Evolutionary conservation across 1,140 invertebrate genomes (phyloP).

Genomic region (Pteromalus puparum): DNA sequence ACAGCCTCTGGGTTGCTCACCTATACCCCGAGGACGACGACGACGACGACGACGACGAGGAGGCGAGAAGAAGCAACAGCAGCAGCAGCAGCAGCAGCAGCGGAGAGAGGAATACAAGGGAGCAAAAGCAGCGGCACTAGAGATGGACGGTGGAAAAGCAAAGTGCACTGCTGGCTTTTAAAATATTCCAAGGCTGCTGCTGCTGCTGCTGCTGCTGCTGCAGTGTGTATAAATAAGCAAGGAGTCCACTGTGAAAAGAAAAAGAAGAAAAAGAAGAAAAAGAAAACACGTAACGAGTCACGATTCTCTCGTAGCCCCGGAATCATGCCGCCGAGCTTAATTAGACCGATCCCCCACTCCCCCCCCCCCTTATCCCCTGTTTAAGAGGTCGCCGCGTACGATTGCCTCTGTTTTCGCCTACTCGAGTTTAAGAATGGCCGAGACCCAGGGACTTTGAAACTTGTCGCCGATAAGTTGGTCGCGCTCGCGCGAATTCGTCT

Average conservation of each 20-base stretch:
- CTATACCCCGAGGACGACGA: constrained; percentile 24
- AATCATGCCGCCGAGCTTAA: constrained; percentile 38
- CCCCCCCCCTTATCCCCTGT: background rate
- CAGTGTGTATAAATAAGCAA: constrained; percentile 17
- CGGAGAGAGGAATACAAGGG: too few relatives aligned
- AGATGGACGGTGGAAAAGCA: constrained; percentile 12
- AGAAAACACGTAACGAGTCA: constrained; percentile 6
- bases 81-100: background rate
- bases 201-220: background rate
- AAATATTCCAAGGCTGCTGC: constrained; percentile 35
- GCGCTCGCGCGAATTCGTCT: background rate
- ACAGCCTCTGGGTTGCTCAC: constrained; percentile 8
- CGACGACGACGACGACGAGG: background rate
- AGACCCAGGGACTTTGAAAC: constrained; percentile 6
- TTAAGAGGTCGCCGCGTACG: background rate
- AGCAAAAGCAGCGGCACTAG: background rate
- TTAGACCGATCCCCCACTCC: constrained; percentile 19
- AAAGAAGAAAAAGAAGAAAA: background rate
- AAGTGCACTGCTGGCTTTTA: constrained; percentile 24
- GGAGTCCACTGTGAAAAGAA: background rate
- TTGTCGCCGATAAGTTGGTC: constrained; percentile 12
- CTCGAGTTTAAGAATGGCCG: background rate
- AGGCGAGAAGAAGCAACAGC: background rate
- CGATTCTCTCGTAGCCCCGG: background rate
- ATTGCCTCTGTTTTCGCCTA: background rate